Conservation (phyloP, 2,888 invertebrate species). For the Callyntrura sp. region DNA sequence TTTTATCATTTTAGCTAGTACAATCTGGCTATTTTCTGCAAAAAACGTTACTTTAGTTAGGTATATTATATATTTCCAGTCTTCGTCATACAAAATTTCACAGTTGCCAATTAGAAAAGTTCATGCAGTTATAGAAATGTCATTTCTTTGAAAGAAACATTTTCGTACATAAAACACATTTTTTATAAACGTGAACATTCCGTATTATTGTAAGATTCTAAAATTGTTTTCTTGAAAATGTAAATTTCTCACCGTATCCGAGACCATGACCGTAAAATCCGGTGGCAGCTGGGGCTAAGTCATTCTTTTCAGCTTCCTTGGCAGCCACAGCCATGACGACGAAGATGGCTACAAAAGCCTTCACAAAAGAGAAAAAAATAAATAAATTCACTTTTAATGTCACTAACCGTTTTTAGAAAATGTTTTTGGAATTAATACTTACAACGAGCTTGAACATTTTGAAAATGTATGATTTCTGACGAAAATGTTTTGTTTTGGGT, state of each 20-base stretch:
- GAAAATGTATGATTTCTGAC: slow-evolving; percentile 9
- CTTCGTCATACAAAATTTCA: neutral
- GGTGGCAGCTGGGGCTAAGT: slow-evolving; percentile 48
- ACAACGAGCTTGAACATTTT: slow-evolving; percentile 73
- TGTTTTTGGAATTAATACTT: slow-evolving; percentile 46
- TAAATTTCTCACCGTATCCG: slow-evolving; percentile 40
- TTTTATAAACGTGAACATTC: too few species aligned
- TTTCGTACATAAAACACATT: too few species aligned
- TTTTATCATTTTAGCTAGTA: too few species aligned
- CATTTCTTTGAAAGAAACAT: too few species aligned
- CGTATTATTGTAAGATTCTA: too few species aligned
- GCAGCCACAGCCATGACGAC: slow-evolving; percentile 64
- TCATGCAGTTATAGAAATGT: too few species aligned
- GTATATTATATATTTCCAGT: too few species aligned
- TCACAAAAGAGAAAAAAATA: slow-evolving; percentile 25
- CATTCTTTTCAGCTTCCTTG: slow-evolving; percentile 65
- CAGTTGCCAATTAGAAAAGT: too few species aligned
- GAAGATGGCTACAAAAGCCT: slow-evolving; percentile 69
- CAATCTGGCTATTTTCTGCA: too few species aligned
- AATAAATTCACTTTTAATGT: neutral
- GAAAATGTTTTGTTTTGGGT: neutral
- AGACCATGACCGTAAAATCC: slow-evolving; percentile 59
- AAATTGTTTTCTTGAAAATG: too few species aligned
- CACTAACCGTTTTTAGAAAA: neutral
- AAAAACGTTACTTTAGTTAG: too few species aligned